These are phyloP conservation scores for Synergus laeviventris DNA, from an alignment of 2,888 invertebrate species.

Conservation along the genomic window DNA sequence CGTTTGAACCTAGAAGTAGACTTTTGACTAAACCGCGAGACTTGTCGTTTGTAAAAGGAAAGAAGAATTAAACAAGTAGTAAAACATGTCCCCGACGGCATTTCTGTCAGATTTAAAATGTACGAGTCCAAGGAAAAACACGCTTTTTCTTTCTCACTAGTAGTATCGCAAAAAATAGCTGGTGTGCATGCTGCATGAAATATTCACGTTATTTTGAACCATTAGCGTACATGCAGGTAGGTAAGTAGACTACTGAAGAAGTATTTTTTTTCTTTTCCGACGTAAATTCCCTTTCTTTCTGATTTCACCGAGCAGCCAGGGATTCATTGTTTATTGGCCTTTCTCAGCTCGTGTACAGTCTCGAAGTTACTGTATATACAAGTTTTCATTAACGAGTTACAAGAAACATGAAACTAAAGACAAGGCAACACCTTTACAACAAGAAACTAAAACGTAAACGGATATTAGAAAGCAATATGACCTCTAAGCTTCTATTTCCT, in stretches of 20 bases:
- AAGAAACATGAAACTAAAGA: not conserved
- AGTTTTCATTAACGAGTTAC: constrained; percentile 2
- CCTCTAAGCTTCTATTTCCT: not conserved
- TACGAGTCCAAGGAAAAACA: not conserved
- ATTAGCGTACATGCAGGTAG: constrained; percentile 1
- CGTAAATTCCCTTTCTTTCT: not conserved
- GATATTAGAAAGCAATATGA: not conserved
- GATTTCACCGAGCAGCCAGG: not conserved
- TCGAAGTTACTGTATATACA: not conserved
- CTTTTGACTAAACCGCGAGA: not conserved
- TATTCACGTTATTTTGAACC: constrained; percentile 7
- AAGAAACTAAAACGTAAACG: not conserved
- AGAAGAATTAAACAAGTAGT: not conserved
- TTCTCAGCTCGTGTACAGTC: not conserved
- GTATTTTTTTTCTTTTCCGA: not conserved
- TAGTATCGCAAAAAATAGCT: not conserved
- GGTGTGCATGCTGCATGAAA: not conserved
- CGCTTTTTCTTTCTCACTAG: not conserved
- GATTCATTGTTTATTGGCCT: not conserved
- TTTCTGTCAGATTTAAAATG: not conserved
- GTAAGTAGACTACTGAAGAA: constrained; percentile 10
- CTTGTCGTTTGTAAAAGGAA: not conserved
- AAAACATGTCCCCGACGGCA: not conserved
- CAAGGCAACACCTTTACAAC: not conserved
- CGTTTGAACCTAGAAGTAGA: too few species aligned